A percentile compares a stretch with the other conserved stretches of the same genome.
These are phyloP conservation scores for Parnassius mnemosyne DNA, from an alignment of 2,888 invertebrate species.

Conservation along the genomic window DNA sequence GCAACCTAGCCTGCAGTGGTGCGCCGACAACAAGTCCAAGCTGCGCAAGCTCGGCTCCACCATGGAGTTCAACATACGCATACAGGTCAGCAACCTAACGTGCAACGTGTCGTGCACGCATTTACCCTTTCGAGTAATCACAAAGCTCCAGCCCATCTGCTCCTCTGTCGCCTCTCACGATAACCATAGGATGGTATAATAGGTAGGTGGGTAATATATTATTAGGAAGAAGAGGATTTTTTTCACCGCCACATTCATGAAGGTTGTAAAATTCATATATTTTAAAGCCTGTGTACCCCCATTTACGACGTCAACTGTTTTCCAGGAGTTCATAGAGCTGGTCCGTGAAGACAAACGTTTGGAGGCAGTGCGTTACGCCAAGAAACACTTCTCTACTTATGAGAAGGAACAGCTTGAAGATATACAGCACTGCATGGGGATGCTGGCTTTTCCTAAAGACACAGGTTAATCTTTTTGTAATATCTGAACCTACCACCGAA, in stretches of 20 bases:
- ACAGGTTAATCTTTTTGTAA: slow-evolving; percentile 73
- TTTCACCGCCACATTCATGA: too few relatives aligned
- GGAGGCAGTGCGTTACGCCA: slow-evolving; percentile 96
- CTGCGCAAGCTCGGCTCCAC: too few relatives aligned
- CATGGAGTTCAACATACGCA: slow-evolving; percentile 1
- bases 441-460: slow-evolving; percentile 94
- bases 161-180: too few relatives aligned
- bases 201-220: too few relatives aligned
- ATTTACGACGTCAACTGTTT: background rate
- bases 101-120: background rate
- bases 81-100: background rate
- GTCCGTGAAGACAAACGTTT: slow-evolving; percentile 91
- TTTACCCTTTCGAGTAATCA: too few relatives aligned
- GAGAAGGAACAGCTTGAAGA: slow-evolving; percentile 93
- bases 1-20: background rate
- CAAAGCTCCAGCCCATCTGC: too few relatives aligned
- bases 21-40: background rate
- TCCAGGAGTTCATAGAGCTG: slow-evolving; percentile 96
- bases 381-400: slow-evolving; percentile 93
- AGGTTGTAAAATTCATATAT: too few relatives aligned
- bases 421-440: slow-evolving; percentile 97
- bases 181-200: too few relatives aligned
- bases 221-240: too few relatives aligned
- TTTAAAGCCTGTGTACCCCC: too few relatives aligned
- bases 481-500: too few relatives aligned